phyloP scores from a whole-genome alignment of 2,888 invertebrate species.

The Acrobasis consociella region DNA sequence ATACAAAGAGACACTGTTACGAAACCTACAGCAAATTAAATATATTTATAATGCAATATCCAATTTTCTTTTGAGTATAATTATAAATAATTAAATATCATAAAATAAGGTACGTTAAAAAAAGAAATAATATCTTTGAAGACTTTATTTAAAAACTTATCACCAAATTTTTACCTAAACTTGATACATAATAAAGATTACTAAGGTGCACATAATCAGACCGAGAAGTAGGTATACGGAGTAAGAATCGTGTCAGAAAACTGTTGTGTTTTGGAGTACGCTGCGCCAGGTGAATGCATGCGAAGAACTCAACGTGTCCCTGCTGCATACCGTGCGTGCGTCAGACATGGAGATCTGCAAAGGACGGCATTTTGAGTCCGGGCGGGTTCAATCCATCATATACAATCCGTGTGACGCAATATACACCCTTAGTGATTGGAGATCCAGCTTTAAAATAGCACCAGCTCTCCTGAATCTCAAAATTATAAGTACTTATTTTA shows the following conservation, averaged over 20 bases:
- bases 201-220: constrained; percentile 5
- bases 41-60: no score
- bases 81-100: background rate
- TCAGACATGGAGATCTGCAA: no score
- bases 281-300: no score
- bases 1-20: no score
- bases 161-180: constrained; percentile 9
- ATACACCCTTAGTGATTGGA: background rate
- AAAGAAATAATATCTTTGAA: background rate
- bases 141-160: constrained; percentile 18
- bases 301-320: no score
- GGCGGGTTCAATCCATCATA: no score
- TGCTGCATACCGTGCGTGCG: no score
- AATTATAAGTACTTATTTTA: background rate
- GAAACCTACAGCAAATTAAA: no score
- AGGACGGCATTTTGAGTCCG: no score
- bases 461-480: constrained; percentile 3
- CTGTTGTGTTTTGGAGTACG: background rate
- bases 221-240: background rate
- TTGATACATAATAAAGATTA: constrained; percentile 18
- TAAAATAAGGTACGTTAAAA: background rate
- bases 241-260: background rate
- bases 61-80: no score
- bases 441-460: constrained; percentile 2
- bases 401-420: no score